phyloP scores from a whole-genome alignment of 2,113 vertebrate species.

The Regulus satrapa region DNA sequence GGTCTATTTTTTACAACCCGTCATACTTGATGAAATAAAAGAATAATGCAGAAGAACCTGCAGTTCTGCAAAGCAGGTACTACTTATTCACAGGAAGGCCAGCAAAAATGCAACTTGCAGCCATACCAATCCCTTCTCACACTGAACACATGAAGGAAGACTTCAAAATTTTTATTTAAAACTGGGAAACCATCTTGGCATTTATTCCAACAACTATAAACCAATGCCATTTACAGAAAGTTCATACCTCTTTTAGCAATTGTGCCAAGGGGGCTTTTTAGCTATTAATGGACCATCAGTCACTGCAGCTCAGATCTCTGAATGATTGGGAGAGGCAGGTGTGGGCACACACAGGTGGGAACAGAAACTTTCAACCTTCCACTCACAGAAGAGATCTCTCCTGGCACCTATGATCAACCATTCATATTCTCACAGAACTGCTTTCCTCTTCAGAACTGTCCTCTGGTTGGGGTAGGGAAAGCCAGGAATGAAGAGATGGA shows the following conservation, averaged over 20 bases:
- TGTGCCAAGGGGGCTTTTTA: neutral
- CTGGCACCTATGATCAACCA: neutral
- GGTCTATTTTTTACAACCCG: neutral
- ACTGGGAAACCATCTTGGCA: neutral
- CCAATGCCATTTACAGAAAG: neutral
- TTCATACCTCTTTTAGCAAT: neutral
- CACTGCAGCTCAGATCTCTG: neutral
- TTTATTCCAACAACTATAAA: slow-evolving; percentile 1
- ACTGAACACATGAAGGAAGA: neutral
- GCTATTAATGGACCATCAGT: neutral
- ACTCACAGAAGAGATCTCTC: neutral
- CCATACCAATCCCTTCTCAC: neutral
- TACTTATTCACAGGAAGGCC: neutral
- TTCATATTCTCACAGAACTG: neutral
- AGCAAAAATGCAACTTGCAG: neutral
- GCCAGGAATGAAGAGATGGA: neutral
- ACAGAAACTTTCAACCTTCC: neutral
- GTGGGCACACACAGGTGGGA: neutral
- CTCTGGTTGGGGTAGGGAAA: neutral
- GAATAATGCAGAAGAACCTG: neutral
- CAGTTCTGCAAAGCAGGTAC: neutral
- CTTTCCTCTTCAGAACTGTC: neutral
- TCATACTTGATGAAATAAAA: neutral
- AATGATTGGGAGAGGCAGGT: neutral
- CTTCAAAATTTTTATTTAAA: neutral